Base-by-base conservation (phyloP, 2,797 vertebrate genomes). In the Lates japonicus region DNA sequence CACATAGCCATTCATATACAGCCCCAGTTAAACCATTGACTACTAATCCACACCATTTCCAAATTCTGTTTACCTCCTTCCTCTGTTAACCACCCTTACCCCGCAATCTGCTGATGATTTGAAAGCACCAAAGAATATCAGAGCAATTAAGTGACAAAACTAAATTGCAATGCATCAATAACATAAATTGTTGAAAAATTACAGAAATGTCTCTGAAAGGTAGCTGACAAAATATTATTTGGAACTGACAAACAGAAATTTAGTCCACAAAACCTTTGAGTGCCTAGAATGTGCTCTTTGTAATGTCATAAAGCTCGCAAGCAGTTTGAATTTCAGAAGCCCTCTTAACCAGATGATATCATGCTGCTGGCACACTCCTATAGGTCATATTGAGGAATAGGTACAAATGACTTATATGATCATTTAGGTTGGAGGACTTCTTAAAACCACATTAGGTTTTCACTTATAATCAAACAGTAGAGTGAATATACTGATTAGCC, bases 301-400 rank as follows among this genome's bases (percentile, higher is more conserved):
- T 39, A 39, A 42, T 31, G 29, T 48, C 29, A 16, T 19, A 16
- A 4, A 49, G 20, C 2, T 39, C 31, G 39, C 17, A 17, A 4
- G 8, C 54, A 44, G 19, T 71, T 29, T 48, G 19, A 70, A 59
- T 72, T 74, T 35, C 4, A 33, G 5, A 67, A 33, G 35, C 25
- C 20, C 19, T 58, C 22, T 59, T 11, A 25, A 6, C 3, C 16
- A 29, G 44, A 1, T 54, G 48, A 14, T 22, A 35, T 39, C 25
- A 20, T 39, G 14, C 25, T 29, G 51, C n/a, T 29, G 51, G 11
- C 25, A 13, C 2, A 4, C 22, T 11, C 51, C 19, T 16, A 17
- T 57, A 14, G 7, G 1, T 33, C 54, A 57, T 57, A 19, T 33
- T 7, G 0, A 3, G 19, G 29, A 7, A 7, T 1, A 33, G 7